These are phyloP conservation scores for Ceuthmochares aereus DNA, from an alignment of 2,113 vertebrate species.

Conservation along the genomic window DNA sequence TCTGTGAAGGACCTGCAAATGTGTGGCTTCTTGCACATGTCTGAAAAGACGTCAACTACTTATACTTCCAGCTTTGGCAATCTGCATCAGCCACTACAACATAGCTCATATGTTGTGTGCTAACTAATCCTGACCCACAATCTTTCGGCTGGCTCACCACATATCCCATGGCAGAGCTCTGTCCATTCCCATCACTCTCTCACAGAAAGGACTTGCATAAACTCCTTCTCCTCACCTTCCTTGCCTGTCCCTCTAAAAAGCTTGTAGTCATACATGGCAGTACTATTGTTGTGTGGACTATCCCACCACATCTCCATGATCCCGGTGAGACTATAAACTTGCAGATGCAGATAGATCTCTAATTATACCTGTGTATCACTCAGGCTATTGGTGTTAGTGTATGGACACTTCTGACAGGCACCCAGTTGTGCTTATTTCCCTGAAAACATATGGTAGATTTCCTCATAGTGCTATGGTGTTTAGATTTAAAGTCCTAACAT, in stretches of 20 bases:
- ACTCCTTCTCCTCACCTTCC: neutral
- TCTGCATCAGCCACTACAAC: neutral
- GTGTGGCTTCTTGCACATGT: neutral
- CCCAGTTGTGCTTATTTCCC: neutral
- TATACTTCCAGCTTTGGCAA: neutral
- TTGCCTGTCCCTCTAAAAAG: neutral
- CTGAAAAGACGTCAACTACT: neutral
- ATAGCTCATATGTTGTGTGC: fast-evolving
- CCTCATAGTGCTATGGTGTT: neutral
- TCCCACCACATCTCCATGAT: neutral
- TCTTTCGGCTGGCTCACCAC: neutral
- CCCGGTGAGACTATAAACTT: neutral
- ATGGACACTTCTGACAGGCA: neutral
- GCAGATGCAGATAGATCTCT: neutral
- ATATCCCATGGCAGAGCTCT: neutral
- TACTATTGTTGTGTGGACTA: fast-evolving
- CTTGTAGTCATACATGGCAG: neutral
- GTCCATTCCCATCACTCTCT: neutral
- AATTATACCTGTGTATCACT: no score
- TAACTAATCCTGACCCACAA: neutral
- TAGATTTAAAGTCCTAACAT: neutral
- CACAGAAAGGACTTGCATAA: neutral
- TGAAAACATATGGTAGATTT: neutral
- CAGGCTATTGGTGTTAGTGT: neutral
- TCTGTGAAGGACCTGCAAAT: neutral